phyloP scores from a whole-genome alignment of 2,113 vertebrate species.

The Eudyptes chrysolophus region DNA sequence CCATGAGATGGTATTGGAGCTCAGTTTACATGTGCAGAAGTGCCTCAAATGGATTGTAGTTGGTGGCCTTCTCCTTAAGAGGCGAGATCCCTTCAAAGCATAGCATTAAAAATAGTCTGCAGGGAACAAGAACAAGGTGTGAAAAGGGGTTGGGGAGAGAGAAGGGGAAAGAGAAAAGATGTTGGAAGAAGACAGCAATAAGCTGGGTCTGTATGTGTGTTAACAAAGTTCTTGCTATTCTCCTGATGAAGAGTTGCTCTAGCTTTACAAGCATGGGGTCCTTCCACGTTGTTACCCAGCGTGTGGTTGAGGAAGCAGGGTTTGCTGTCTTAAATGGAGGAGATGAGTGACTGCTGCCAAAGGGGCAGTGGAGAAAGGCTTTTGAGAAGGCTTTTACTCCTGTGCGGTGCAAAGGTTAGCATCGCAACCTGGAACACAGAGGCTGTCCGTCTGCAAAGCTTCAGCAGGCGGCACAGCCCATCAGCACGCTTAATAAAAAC shows the following conservation, averaged over 20 bases:
- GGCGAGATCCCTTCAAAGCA: neutral
- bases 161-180: neutral
- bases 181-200: neutral
- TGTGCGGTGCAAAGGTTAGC: neutral
- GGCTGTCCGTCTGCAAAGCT: neutral
- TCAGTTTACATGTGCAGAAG: neutral
- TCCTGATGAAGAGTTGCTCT: neutral
- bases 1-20: neutral
- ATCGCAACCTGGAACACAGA: neutral
- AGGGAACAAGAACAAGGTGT: neutral
- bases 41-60: neutral
- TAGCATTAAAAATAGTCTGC: neutral
- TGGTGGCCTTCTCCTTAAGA: neutral
- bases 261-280: neutral
- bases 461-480: neutral
- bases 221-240: neutral
- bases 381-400: neutral
- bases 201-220: neutral
- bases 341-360: neutral
- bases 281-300: fast-evolving
- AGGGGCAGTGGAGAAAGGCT: neutral
- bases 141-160: neutral
- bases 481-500: neutral
- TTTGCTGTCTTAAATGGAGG: neutral
- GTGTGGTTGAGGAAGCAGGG: neutral